phyloP scores from a whole-genome alignment of 2,797 vertebrate species.

The Gallinago solitaria region DNA sequence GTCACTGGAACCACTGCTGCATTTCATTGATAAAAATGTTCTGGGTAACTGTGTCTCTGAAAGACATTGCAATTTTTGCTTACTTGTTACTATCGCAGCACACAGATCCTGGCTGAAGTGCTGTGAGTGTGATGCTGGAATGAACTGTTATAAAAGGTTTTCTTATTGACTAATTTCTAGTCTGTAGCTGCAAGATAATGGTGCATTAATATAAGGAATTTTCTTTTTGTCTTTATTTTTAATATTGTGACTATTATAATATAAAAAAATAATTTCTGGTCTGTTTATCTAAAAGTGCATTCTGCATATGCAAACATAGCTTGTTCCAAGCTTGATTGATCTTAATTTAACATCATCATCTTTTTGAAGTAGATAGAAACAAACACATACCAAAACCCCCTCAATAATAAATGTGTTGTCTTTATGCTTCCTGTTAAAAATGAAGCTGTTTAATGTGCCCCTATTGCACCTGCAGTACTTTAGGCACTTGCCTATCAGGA shows the following conservation, averaged over 20 bases:
- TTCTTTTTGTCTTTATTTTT: not conserved
- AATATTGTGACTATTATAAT: not conserved
- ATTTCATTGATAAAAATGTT: slow-evolving; percentile 20
- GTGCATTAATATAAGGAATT: not conserved
- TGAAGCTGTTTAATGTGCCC: not conserved
- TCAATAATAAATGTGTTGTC: not conserved
- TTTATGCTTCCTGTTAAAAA: not conserved
- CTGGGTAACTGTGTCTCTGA: not conserved
- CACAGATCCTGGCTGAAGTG: not conserved
- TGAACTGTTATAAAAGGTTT: not conserved
- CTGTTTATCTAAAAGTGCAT: not conserved
- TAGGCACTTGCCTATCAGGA: fast-evolving
- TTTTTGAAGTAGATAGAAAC: not conserved
- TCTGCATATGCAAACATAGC: not conserved
- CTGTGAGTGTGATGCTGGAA: not conserved
- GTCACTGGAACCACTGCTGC: not conserved
- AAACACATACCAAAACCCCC: not conserved
- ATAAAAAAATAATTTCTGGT: not conserved
- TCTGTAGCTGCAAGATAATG: not conserved
- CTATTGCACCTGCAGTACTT: not conserved
- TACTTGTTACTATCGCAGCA: not conserved
- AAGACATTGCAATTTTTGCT: not conserved
- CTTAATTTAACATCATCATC: not conserved
- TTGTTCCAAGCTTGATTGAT: not conserved
- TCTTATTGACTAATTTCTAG: not conserved